Evolutionary conservation across 2,888 invertebrate species (phyloP).

Genomic region (Platycnemis pennipes): DNA sequence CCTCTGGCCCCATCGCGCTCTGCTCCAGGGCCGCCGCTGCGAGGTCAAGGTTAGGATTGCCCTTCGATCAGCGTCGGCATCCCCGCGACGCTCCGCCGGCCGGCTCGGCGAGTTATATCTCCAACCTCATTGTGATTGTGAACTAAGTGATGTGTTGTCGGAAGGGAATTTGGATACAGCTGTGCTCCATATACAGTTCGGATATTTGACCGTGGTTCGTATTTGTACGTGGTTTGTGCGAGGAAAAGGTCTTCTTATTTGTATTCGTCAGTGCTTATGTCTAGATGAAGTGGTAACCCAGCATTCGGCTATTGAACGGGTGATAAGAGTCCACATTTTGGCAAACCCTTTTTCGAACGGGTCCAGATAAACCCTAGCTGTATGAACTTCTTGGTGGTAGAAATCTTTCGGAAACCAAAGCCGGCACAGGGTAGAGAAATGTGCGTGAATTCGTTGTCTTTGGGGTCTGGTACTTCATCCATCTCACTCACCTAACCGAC

Average conservation of each 20-base stretch:
- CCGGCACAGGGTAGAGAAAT: too few relatives aligned
- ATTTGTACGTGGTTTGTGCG: background rate
- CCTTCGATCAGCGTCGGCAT: background rate
- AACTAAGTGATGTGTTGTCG: background rate
- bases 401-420: too few relatives aligned
- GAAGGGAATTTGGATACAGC: background rate
- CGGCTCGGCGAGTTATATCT: background rate
- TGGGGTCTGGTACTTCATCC: too few relatives aligned
- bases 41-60: conserved; percentile 64
- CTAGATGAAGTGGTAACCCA: too few relatives aligned
- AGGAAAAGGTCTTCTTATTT: background rate
- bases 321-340: too few relatives aligned
- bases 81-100: too few relatives aligned
- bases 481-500: too few relatives aligned
- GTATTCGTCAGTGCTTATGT: background rate
- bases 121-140: background rate
- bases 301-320: too few relatives aligned
- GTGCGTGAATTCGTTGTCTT: too few relatives aligned
- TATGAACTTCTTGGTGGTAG: too few relatives aligned
- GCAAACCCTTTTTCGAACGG: too few relatives aligned
- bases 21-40: conserved; percentile 44
- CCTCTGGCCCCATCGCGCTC: conserved; percentile 1
- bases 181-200: background rate
- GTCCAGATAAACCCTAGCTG: too few relatives aligned
- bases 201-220: background rate